Conservation (phyloP, 2,888 invertebrate species). For the Sthenelais limicola region DNA sequence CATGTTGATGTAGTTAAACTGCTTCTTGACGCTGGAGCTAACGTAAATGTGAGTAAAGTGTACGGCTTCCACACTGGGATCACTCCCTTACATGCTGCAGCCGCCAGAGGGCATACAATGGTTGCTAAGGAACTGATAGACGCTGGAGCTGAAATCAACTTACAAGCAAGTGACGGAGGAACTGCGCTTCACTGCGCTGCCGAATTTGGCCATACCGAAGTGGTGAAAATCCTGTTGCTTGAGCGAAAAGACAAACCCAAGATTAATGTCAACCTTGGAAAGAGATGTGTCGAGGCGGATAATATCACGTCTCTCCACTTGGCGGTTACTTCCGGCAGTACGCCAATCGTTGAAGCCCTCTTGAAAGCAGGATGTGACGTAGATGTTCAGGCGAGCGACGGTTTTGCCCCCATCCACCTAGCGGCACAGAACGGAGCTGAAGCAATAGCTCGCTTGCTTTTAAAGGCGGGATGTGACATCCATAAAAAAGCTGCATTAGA, state of each 20-base stretch:
- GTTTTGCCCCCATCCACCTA: slow-evolving; percentile 51
- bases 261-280: slow-evolving; percentile 43
- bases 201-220: slow-evolving; percentile 50
- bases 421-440: slow-evolving; percentile 50
- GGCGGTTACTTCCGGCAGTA: slow-evolving; percentile 45
- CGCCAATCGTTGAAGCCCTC: slow-evolving; percentile 44
- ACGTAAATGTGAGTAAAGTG: slow-evolving; percentile 49
- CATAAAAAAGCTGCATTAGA: slow-evolving; percentile 42
- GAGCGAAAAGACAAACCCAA: background rate
- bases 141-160: slow-evolving; percentile 46
- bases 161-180: slow-evolving; percentile 51
- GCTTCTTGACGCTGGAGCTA: slow-evolving; percentile 46
- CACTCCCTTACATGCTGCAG: slow-evolving; percentile 51
- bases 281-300: slow-evolving; percentile 49
- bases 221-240: slow-evolving; percentile 30
- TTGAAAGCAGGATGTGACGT: slow-evolving; percentile 47
- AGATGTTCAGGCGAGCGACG: slow-evolving; percentile 49
- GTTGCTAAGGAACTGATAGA: slow-evolving; percentile 46
- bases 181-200: slow-evolving; percentile 53
- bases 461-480: slow-evolving; percentile 43
- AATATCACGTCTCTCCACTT: slow-evolving; percentile 52
- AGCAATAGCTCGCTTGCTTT: slow-evolving; percentile 40
- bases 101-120: slow-evolving; percentile 48
- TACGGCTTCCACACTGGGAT: slow-evolving; percentile 51
- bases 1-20: slow-evolving; percentile 38